Evolutionary conservation across 2,797 vertebrate species (phyloP).

Genomic region (Apogon hyalosoma): DNA sequence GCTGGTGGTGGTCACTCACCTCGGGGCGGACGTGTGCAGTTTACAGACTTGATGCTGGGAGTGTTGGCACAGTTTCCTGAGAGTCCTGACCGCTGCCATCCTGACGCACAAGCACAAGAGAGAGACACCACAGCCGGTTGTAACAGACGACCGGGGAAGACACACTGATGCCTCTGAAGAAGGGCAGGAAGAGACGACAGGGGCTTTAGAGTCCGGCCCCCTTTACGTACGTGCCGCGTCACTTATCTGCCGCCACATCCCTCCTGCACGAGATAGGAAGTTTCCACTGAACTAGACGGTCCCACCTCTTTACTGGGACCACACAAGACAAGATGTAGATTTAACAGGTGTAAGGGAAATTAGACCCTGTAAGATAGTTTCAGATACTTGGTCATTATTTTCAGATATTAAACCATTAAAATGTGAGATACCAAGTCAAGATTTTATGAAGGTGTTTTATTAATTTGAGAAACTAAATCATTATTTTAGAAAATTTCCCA

Average conservation of each 20-base stretch:
- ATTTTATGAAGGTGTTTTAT: too few relatives aligned
- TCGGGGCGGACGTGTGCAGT: conserved; percentile 83
- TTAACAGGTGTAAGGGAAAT: too few relatives aligned
- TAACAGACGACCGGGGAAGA: conserved; percentile 17
- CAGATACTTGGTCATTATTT: too few relatives aligned
- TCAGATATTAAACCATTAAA: too few relatives aligned
- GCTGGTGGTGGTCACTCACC: conserved; percentile 76
- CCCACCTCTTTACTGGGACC: too few relatives aligned
- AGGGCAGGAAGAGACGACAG: neutral
- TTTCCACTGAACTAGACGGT: neutral
- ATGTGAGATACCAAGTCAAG: too few relatives aligned
- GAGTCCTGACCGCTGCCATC: conserved; percentile 83
- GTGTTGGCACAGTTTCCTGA: conserved; percentile 82
- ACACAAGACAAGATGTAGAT: too few relatives aligned
- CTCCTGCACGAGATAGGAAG: neutral
- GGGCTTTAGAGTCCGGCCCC: conserved; percentile 31
- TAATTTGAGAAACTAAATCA: too few relatives aligned
- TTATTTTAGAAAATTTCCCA: too few relatives aligned
- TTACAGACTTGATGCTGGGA: conserved; percentile 77
- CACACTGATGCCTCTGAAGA: conserved; percentile 29
- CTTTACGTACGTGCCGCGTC: conserved; percentile 27
- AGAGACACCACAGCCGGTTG: conserved; percentile 29
- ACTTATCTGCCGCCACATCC: conserved; percentile 37
- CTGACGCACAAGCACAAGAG: conserved; percentile 18
- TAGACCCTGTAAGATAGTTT: too few relatives aligned